Evolutionary conservation across 1,140 invertebrate species (phyloP).

Genomic region (Microvelia longipes): DNA sequence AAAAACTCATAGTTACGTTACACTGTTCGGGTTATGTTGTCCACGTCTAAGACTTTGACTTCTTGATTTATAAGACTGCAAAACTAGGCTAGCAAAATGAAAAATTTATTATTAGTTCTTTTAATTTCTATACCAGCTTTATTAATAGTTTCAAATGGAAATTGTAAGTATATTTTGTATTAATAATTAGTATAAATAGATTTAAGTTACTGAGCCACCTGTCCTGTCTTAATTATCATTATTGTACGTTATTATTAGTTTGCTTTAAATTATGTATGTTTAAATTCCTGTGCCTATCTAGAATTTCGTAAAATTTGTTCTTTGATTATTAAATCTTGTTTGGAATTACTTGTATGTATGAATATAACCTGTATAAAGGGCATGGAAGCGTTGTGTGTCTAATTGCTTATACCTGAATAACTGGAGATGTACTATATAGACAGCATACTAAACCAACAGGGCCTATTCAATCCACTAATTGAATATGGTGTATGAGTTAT

Average conservation of each 20-base stretch:
- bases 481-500: too few species aligned
- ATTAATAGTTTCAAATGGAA: background rate
- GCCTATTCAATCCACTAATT: too few species aligned
- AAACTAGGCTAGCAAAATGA: constrained; percentile 1
- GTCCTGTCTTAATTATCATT: background rate
- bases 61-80: background rate
- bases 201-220: background rate
- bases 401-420: too few species aligned
- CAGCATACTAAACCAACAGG: too few species aligned
- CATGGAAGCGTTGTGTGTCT: too few species aligned
- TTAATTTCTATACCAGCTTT: constrained; percentile 7
- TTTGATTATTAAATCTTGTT: too few species aligned
- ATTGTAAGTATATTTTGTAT: background rate
- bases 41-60: background rate
- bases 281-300: too few species aligned
- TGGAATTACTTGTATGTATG: too few species aligned
- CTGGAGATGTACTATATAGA: too few species aligned
- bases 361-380: too few species aligned
- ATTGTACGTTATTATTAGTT: background rate
- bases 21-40: background rate
- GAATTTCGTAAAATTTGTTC: too few species aligned
- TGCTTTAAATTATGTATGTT: background rate
- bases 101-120: constrained; percentile 5
- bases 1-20: background rate
- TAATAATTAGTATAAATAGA: too few species aligned